These are phyloP conservation scores for Cottus gobio DNA, from an alignment of 2,113 vertebrate genomes.

Conservation along the genomic window DNA sequence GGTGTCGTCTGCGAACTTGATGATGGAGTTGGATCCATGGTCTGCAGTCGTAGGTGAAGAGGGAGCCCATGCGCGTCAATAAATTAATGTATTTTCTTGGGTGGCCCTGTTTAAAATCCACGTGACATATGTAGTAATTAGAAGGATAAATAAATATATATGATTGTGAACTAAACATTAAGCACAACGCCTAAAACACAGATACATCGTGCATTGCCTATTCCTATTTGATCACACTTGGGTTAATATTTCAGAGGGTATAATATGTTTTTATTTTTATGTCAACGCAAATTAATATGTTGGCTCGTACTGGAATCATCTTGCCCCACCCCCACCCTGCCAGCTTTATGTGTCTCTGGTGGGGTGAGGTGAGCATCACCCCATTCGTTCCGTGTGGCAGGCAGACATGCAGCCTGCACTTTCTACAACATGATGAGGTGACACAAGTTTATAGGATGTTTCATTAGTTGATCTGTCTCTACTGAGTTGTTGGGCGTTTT, in stretches of 20 bases:
- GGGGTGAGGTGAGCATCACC: conserved; percentile 23
- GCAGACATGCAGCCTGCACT: background rate
- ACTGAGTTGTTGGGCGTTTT: background rate
- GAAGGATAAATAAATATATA: background rate
- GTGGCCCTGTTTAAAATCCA: background rate
- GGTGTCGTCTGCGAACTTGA: too few species aligned
- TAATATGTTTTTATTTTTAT: background rate
- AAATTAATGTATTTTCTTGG: background rate
- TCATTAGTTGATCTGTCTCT: background rate
- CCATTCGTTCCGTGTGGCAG: background rate
- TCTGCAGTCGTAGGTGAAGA: too few species aligned
- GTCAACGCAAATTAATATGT: conserved; percentile 34
- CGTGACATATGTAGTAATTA: background rate
- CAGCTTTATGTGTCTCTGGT: background rate
- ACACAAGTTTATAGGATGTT: background rate
- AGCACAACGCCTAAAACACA: background rate
- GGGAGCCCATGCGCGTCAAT: background rate
- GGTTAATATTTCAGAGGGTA: background rate
- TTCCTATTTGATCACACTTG: background rate
- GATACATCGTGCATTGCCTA: background rate
- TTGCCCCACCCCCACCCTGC: conserved; percentile 45
- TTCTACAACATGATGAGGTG: background rate
- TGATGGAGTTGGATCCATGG: too few species aligned
- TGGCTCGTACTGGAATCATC: background rate
- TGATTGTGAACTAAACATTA: background rate